Conservation (phyloP, 2,888 invertebrate genomes). For the Drosophila pullipes region DNA sequence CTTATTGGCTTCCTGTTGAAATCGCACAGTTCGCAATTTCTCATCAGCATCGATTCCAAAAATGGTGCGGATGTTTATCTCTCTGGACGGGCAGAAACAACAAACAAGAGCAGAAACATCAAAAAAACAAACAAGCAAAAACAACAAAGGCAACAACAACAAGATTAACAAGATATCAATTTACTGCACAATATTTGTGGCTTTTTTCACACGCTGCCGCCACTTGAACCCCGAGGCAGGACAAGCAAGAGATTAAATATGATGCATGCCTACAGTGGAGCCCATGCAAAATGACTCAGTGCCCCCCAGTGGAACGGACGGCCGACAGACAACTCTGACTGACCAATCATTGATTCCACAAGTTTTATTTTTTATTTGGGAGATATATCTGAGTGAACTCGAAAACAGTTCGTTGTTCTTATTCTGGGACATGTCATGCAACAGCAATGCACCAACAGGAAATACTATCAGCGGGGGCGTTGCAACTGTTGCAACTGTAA, state of each 20-base stretch:
- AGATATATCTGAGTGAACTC: constrained; percentile 17
- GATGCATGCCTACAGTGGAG: constrained; percentile 43
- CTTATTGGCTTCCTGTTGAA: constrained; percentile 33
- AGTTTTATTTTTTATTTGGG: constrained; percentile 1
- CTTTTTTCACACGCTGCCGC: constrained; percentile 67
- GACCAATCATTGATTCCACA: constrained; percentile 33
- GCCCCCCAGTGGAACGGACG: background rate
- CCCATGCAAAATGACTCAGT: constrained; percentile 41
- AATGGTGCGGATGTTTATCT: constrained; percentile 70
- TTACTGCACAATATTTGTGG: constrained; percentile 56
- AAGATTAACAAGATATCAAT: constrained; percentile 63
- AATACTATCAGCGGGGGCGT: constrained; percentile 42
- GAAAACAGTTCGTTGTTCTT: constrained; percentile 36
- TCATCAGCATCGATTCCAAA: constrained; percentile 27
- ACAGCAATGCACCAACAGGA: constrained; percentile 66
- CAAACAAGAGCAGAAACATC: constrained; percentile 40
- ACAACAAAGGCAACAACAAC: constrained; percentile 11
- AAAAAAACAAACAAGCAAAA: constrained; percentile 1
- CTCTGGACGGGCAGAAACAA: constrained; percentile 25
- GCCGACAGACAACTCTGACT: constrained; percentile 1
- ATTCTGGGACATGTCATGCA: constrained; percentile 51
- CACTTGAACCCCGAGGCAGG: constrained; percentile 25
- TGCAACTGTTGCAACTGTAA: constrained; percentile 44
- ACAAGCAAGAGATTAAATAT: constrained; percentile 49
- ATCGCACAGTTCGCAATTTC: constrained; percentile 35